Evolutionary conservation across 2,113 vertebrate species (phyloP), one percentile per base, ranked within the genome.

Genomic region (Opisthocomus hoazin): DNA sequence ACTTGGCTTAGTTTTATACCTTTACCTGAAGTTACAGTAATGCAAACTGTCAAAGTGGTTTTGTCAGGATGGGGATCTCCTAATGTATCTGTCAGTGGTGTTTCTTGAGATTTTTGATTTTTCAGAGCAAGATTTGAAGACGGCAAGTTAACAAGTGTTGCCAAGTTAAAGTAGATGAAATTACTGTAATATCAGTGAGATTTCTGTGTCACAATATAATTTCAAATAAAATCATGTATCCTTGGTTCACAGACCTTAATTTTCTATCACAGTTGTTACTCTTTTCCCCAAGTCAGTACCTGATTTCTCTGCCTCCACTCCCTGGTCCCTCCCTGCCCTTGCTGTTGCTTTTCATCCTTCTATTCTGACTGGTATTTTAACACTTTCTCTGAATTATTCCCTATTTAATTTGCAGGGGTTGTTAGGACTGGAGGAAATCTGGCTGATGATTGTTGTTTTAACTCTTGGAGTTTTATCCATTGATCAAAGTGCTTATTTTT

Each of bases 301-400:
- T n/a, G 24, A 39, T 70, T 90, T 56, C 10, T 50, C 19, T 3
- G 1, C 30, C 2, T 48, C 3, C 21, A 36, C 5, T 85, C 26
- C 6, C 14, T 45, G 45, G 0, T 2, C 3, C 15, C 8, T 1
- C 1, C 4, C 3, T 43, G 16, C 12, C 43, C 43, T 14, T n/a
- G n/a, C 45, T 17, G 16, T 45, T 70, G 10, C 23, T 70, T 77
- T 84, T 66, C 8, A 7, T 83, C 8, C n/a, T 68, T 68, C 6
- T 81, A 0, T 66, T 77, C 65, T 87, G 36, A 6, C 34, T 92
- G 26, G 2, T 84, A 23, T 43, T 81, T n/a, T 50, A 58, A 54
- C 13, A 26, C 84, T 58, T 70, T 89, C 10, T 71, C 18, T 68
- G 36, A 68, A 27, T 51, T 82, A 64, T 23, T 91, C 8, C 15